Percentiles rank a stretch among this genome's conserved stretches.
phyloP scores from a whole-genome alignment of 2,797 vertebrate genomes.

The Haliaeetus albicilla region DNA sequence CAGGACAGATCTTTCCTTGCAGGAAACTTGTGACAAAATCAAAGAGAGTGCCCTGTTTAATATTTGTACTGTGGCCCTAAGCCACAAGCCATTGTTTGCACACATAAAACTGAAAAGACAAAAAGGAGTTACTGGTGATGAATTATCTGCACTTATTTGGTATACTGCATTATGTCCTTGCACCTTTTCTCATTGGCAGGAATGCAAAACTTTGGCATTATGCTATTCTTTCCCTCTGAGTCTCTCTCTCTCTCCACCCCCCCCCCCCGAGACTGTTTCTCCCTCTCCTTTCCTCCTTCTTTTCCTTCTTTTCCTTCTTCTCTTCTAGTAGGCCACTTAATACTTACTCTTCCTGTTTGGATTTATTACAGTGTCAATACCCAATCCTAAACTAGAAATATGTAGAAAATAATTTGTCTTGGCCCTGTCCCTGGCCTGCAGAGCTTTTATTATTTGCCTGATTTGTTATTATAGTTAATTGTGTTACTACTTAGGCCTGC shows the following conservation, averaged over 20 bases:
- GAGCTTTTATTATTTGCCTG: slow-evolving; percentile 17
- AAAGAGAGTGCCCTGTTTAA: background rate
- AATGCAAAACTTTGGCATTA: background rate
- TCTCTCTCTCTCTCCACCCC: too few relatives aligned
- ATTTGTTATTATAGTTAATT: slow-evolving; percentile 54
- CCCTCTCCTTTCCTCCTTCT: background rate
- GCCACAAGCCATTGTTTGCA: background rate
- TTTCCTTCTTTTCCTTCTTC: background rate
- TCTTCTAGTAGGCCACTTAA: background rate
- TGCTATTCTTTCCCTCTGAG: background rate
- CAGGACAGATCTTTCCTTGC: background rate
- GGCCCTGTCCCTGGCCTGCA: background rate
- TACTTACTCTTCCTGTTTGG: background rate
- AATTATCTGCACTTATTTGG: background rate
- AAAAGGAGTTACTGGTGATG: background rate
- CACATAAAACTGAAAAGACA: background rate
- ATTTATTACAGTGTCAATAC: background rate
- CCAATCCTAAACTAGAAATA: background rate
- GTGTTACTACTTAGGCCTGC: slow-evolving; percentile 38
- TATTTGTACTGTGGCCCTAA: background rate
- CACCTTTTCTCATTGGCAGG: background rate
- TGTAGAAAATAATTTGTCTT: background rate
- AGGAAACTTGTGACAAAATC: background rate
- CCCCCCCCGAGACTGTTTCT: background rate
- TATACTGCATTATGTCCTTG: background rate